Base-by-base conservation (phyloP, 2,797 vertebrate species). In the Gallirallus australis region DNA sequence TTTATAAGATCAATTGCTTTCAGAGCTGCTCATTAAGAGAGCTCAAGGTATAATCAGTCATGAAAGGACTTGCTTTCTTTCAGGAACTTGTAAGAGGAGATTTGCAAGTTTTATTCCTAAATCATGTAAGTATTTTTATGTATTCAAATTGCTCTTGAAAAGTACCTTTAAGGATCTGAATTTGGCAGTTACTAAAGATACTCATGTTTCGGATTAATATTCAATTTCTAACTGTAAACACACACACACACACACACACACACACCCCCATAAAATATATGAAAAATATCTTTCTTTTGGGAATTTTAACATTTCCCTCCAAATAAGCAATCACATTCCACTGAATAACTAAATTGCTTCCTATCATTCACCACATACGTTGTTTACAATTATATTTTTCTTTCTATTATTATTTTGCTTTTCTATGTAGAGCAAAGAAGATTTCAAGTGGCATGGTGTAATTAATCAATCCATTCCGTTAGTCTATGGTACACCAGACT, bases 1-100 rank as follows among this genome's bases (percentile, higher is more conserved):
- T 61, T 78, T 83, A 6, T 52, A 76, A 80, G 80, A 93, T 92
- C 37, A 78, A 14, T 80, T 91, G 20, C 18, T 94, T 90, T 92
- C 61, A 33, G 15, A 89, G 30, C 37, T 89, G 31, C n/a, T 92
- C 1, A 3, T 82, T 75, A 71, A 89, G 60, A 64, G 8, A 83
- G 81, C 30, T 86, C 59, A 71, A 78, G n/a, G 35, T 91, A 65
- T 64, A 75, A 86, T 87, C 53, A 92, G 16, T 30, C 13, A 85
- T 50, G 57, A 86, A 90, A 86, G 4, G 15, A 76, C 11, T 47
- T 93, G 7, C 70, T 85, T 92, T 70, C 35, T 91, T 89, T 85
- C 53, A 61, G 45, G 81, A 89, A 60, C 27, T 40, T 80, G 6
- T 79, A 69, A 72, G 40, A 53, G 12, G 33, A 91, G 5, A 48